Percentiles rank a stretch among this genome's conserved stretches.
These are phyloP conservation scores for Eulemur rufifrons DNA, from an alignment of 2,113 vertebrate species.

Conservation along the genomic window DNA sequence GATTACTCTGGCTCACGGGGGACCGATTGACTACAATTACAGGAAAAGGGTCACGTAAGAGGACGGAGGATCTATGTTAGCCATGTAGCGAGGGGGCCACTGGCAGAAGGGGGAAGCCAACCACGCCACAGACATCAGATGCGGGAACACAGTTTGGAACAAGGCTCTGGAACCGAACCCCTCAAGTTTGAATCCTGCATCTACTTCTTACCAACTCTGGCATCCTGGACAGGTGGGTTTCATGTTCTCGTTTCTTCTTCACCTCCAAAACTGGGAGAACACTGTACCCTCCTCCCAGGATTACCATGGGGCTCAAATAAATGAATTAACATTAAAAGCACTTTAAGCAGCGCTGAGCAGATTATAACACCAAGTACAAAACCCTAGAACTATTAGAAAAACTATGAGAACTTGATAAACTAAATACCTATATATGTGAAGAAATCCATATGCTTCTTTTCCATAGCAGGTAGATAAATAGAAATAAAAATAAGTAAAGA, in stretches of 20 bases:
- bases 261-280: neutral
- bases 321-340: neutral
- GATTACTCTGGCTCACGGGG: neutral
- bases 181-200: neutral
- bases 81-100: neutral
- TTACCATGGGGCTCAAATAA: neutral
- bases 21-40: fast-evolving
- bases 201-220: neutral
- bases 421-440: neutral
- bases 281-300: fast-evolving
- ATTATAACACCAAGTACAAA: neutral
- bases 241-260: neutral
- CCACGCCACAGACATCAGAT: neutral
- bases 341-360: neutral
- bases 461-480: conserved; percentile 39
- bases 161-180: neutral
- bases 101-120: neutral
- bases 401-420: conserved; percentile 29
- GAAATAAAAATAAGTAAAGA: conserved; percentile 46
- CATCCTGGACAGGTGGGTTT: neutral
- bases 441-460: conserved; percentile 32
- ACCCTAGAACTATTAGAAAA: conserved; percentile 22
- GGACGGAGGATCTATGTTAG: neutral
- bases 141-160: neutral
- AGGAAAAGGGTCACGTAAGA: neutral